Conservation (phyloP, 37 sponge, comb jelly and placozoan species). For the Bolinopsis microptera region DNA sequence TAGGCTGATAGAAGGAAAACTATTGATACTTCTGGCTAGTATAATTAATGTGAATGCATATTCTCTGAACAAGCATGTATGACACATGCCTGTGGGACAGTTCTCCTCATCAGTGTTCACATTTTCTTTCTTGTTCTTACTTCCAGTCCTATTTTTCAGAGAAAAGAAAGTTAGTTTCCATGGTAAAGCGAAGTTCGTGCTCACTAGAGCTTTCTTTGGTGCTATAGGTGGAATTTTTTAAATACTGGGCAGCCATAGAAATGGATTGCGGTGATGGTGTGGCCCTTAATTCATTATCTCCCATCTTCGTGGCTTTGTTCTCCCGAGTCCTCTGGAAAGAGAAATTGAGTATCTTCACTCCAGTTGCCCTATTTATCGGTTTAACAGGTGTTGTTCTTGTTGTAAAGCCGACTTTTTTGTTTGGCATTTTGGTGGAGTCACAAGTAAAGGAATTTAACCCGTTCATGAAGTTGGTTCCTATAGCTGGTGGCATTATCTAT, state of each 20-base stretch:
- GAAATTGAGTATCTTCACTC: background rate
- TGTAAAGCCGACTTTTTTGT: background rate
- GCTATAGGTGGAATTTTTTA: background rate
- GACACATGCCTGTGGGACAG: slow-evolving; percentile 3
- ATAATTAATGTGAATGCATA: background rate
- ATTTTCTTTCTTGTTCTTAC: background rate
- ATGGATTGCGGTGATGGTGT: background rate
- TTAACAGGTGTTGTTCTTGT: background rate
- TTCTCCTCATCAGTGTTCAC: background rate
- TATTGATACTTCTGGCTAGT: background rate
- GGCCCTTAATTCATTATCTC: background rate
- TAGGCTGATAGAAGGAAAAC: too few species aligned
- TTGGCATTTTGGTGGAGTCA: background rate
- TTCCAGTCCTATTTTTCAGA: background rate
- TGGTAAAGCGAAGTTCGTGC: slow-evolving; percentile 18
- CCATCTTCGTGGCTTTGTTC: background rate
- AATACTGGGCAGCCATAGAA: background rate
- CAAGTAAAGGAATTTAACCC: background rate
- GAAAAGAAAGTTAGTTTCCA: background rate
- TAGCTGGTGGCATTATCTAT: background rate
- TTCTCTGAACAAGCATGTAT: background rate
- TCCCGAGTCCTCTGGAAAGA: slow-evolving; percentile 31
- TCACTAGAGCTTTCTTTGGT: background rate
- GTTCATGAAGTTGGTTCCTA: background rate
- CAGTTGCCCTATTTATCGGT: background rate